phyloP scores from a whole-genome alignment of 2,888 invertebrate species.

The Clanis bilineata region DNA sequence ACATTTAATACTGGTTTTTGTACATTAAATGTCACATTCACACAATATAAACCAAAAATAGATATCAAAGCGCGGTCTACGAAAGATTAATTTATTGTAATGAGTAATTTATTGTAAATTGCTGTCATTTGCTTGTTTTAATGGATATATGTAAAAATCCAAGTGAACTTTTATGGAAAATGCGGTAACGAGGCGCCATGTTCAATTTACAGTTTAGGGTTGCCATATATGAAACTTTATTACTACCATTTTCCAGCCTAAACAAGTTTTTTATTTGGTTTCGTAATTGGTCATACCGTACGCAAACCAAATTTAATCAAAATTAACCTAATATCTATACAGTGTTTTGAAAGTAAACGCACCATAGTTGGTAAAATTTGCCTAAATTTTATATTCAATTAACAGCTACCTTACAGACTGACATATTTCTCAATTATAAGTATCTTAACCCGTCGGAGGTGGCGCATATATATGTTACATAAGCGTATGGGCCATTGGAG shows the following conservation, averaged over 20 bases:
- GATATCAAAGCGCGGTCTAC: neutral
- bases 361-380: neutral
- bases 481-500: too few species aligned
- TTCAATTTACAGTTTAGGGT: neutral
- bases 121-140: slow-evolving; percentile 1
- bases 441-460: too few species aligned
- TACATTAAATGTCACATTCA: neutral
- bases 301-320: neutral
- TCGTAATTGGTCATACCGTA: slow-evolving; percentile 4
- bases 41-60: neutral
- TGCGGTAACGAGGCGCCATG: slow-evolving; percentile 14
- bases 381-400: neutral
- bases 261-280: slow-evolving; percentile 3
- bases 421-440: too few species aligned
- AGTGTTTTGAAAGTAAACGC: neutral
- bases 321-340: slow-evolving; percentile 4
- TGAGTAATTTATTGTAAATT: neutral
- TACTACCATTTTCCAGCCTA: slow-evolving; percentile 5
- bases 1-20: neutral
- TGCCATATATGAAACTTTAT: slow-evolving; percentile 8
- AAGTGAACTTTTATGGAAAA: slow-evolving; percentile 15
- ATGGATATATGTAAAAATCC: slow-evolving; percentile 14
- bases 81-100: slow-evolving; percentile 5
- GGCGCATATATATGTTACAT: too few species aligned
- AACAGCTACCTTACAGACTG: neutral